These are phyloP conservation scores for Paratrypauchen microcephalus DNA, from an alignment of 2,797 vertebrate genomes.

Conservation along the genomic window DNA sequence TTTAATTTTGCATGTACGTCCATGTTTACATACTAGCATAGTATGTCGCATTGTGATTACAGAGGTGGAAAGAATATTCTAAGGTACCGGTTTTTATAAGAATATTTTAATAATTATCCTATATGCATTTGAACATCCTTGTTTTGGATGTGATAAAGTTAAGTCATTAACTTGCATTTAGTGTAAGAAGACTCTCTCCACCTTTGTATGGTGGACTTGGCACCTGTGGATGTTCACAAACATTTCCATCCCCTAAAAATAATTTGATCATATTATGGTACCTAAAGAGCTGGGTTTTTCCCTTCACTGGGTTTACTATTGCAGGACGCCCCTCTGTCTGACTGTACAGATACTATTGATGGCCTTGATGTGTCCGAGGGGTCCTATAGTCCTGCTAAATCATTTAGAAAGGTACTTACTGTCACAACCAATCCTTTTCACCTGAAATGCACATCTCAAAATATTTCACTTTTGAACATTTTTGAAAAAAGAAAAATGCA, in stretches of 20 bases:
- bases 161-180: neutral
- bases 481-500: neutral
- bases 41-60: conserved; percentile 34
- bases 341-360: conserved; percentile 99
- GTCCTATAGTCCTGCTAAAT: conserved; percentile 95
- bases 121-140: neutral
- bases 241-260: conserved; percentile 33
- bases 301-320: conserved; percentile 94
- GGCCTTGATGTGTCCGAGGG: conserved; percentile 96
- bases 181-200: conserved; percentile 39
- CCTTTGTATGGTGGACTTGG: conserved; percentile 53
- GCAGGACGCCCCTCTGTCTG: conserved; percentile 98
- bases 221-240: conserved; percentile 24
- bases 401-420: conserved; percentile 97
- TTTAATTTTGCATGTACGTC: conserved; percentile 59
- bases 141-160: neutral
- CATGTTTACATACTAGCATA: neutral
- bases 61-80: conserved; percentile 54
- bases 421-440: conserved; percentile 66
- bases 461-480: conserved; percentile 8
- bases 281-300: conserved; percentile 75
- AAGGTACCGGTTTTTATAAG: neutral
- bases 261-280: conserved; percentile 49
- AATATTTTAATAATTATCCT: neutral
- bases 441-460: conserved; percentile 37